Percentiles rank a stretch among this genome's conserved stretches.
Evolutionary conservation across 2,113 vertebrate species (phyloP).

Genomic region (Trachemys scripta): DNA sequence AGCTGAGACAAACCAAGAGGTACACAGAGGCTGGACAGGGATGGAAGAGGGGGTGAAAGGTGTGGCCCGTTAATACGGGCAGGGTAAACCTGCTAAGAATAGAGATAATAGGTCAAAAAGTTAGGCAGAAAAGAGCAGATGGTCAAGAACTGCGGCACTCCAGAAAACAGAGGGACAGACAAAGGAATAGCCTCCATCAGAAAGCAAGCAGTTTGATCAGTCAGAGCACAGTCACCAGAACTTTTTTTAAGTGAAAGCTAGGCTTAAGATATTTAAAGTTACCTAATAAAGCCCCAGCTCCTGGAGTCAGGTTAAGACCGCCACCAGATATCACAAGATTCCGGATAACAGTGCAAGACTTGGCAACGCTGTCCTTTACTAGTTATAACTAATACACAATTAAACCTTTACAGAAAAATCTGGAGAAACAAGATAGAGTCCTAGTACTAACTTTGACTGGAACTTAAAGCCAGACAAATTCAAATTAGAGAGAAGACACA

Average conservation of each 20-base stretch:
- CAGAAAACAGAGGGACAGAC: background rate
- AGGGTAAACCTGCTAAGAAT: background rate
- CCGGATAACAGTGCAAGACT: background rate
- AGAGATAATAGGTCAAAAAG: background rate
- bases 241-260: background rate
- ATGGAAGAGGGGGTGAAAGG: background rate
- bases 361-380: background rate
- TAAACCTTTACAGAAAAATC: background rate
- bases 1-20: rapidly evolving
- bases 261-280: too few species aligned
- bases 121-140: background rate
- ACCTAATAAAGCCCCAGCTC: too few species aligned
- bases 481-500: too few species aligned
- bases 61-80: background rate
- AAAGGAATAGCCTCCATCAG: background rate
- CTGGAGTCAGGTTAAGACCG: background rate
- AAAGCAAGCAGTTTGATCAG: too few species aligned
- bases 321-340: background rate
- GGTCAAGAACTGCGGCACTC: background rate
- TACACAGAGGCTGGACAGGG: background rate
- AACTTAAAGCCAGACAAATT: background rate
- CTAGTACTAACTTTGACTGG: background rate
- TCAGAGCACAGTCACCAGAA: background rate
- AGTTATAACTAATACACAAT: background rate
- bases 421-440: background rate